Percentiles rank a stretch among this genome's conserved stretches.
Conservation (phyloP, 1,140 invertebrate genomes). For the Ostrea denselamellosa region DNA sequence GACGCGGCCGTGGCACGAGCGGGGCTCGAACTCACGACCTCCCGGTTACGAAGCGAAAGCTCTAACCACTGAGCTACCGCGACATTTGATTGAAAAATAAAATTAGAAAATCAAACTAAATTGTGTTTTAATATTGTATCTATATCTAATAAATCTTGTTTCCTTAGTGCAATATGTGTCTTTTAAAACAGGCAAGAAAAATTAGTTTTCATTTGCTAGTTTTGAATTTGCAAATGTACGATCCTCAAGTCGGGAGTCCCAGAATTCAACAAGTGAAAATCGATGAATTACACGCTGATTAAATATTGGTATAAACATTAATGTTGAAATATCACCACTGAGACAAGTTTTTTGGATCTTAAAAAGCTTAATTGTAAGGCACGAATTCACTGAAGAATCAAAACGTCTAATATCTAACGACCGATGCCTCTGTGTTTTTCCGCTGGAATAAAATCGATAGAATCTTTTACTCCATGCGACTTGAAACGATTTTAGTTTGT, state of each 20-base stretch:
- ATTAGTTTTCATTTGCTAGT: neutral
- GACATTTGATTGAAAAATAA: no score
- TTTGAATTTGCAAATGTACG: neutral
- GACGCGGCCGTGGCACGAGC: no score
- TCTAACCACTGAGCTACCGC: no score
- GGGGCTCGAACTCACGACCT: no score
- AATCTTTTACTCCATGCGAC: neutral
- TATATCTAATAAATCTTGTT: no score
- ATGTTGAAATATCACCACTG: neutral
- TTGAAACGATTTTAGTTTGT: neutral
- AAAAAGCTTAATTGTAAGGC: conserved; percentile 18
- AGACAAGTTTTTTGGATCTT: neutral
- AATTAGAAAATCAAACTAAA: no score
- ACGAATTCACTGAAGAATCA: conserved; percentile 14
- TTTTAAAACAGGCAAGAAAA: no score
- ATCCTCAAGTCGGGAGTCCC: neutral
- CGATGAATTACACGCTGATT: neutral
- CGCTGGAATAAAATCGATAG: neutral
- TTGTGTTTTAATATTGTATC: no score
- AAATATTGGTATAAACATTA: neutral
- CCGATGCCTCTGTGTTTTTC: neutral
- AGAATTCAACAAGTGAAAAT: neutral
- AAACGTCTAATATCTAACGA: neutral
- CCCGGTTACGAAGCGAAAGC: no score
- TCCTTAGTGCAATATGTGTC: no score